Base-by-base conservation (phyloP, 2,888 invertebrate species). In the Limnephilus lunatus region DNA sequence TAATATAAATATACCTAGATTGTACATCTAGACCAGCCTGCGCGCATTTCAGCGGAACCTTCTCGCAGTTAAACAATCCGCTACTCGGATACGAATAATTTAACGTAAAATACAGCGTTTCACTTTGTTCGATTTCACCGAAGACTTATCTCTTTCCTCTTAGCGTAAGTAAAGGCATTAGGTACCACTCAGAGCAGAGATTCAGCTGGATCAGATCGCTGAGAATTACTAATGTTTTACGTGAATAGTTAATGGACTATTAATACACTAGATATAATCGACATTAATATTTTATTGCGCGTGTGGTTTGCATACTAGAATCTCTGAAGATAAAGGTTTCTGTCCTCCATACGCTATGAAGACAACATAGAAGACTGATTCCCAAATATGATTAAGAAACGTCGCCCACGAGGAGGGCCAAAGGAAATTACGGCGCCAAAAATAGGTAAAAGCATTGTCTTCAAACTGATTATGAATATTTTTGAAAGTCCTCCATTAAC, bases 101-200 rank as follows among this genome's bases (percentile, higher is more conserved):
- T 83, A 25, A 83, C 3, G 83, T 35, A 35, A 32, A 83, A 83
- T 83, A 83, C 83, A 82, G 32, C 82, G 32, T 82, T 82, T 82
- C 82, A 82, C 82, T 31, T 14, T 82, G 82, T 82, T 82, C 82
- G 82, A 82, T 82, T 82, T 82, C 82, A 82, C 82, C 31, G 11
- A 15, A 82, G 31, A 82, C 14, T 31, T 82, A 4, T 82, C 31
- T 35, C 83, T 83, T 83, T 83, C 68, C 68, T 9, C 68, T 68
- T 9, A n/a, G 7, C 25, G 9, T 68, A 68, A 68, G 68, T 68
- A 68, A 68, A 68, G 25, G 68, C 25, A 68, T 68, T 68, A 68
- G 68, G 68, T 25, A 68, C 25, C 68, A 68, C 68, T 68, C 68
- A n/a, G 68, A 25, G 25, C 68, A 68, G 68, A 68, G n/a, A 68